Evolutionary conservation across 2,888 invertebrate species (phyloP), one percentile per base, ranked within the genome.

Genomic region (Trachelus troglodyta): DNA sequence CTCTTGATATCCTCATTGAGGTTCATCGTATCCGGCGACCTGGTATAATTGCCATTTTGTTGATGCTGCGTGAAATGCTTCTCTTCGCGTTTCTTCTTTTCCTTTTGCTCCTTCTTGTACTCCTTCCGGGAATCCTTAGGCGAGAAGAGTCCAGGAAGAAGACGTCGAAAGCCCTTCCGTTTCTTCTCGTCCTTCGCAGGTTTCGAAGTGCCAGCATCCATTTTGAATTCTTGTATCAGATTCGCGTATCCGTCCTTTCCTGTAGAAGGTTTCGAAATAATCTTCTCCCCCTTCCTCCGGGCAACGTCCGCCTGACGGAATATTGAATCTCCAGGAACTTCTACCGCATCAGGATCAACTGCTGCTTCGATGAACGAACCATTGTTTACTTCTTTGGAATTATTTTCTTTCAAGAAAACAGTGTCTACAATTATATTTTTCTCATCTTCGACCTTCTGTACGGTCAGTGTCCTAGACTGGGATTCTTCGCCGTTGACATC

Each of bases 181-280:
- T 89, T 90, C 73, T 92, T 91, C 80, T 92, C 92, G 75, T 92
- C 92, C 79, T 92, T 92, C 78, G 91, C 91, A 73, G 90, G 85
- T 78, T 91, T 92, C 0, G 87, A 86, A 12, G 86, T 80, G 0
- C 84, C 85, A 6, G 87, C 84, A 31, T 89, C 90, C 91, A 91
- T 91, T 1, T 86, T 86, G 79, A 90, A 87, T 75, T 87, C 87
- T 76, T 85, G 86, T 69, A 91, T 87, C 11, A 91, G 83, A 81
- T 81, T 87, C 12, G 91, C 91, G 86, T 90, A 90, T 35, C 89
- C 91, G 88, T 90, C 89, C 4, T 79, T 77, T 31, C 79, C 81
- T 77, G 40, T 78, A 69, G 15, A 15, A 69, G n/a, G 11, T n/a
- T 35, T 34, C 37, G 35, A 74, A 1, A 6, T 74, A 9, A 9